A percentile compares a stretch with the other conserved stretches of the same genome.
phyloP scores from a whole-genome alignment of 2,113 vertebrate species.

The Aepyceros melampus region DNA sequence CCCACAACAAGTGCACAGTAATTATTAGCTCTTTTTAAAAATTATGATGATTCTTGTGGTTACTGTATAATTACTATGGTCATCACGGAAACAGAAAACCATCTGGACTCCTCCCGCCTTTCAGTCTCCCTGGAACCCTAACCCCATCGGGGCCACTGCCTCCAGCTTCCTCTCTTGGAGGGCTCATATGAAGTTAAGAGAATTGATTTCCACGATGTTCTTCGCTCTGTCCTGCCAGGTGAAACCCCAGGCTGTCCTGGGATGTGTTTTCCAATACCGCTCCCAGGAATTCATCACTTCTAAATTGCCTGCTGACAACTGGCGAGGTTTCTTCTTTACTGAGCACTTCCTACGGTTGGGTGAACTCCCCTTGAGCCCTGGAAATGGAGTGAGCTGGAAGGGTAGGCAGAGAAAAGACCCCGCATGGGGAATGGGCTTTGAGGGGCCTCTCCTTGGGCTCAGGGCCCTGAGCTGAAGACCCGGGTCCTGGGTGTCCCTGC shows the following conservation, averaged over 20 bases:
- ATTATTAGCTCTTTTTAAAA: neutral
- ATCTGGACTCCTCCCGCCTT: neutral
- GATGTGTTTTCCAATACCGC: neutral
- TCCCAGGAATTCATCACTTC: neutral
- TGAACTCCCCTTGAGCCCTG: neutral
- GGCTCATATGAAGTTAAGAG: neutral
- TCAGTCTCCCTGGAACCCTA: neutral
- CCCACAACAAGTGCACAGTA: neutral
- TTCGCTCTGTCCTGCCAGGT: neutral
- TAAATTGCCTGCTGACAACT: neutral
- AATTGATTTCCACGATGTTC: rapidly evolving
- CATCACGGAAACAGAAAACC: rapidly evolving
- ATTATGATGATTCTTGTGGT: neutral
- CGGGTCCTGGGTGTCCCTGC: neutral
- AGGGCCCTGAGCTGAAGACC: neutral
- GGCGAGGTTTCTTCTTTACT: neutral
- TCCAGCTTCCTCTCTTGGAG: neutral
- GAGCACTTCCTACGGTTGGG: neutral
- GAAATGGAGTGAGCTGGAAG: neutral
- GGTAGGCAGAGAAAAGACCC: neutral
- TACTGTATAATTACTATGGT: rapidly evolving
- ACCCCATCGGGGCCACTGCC: rapidly evolving
- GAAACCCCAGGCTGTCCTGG: neutral
- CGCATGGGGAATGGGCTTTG: rapidly evolving
- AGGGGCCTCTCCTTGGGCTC: neutral